These are phyloP conservation scores for Serinus canaria DNA, from an alignment of 2,113 vertebrate species.

Conservation along the genomic window DNA sequence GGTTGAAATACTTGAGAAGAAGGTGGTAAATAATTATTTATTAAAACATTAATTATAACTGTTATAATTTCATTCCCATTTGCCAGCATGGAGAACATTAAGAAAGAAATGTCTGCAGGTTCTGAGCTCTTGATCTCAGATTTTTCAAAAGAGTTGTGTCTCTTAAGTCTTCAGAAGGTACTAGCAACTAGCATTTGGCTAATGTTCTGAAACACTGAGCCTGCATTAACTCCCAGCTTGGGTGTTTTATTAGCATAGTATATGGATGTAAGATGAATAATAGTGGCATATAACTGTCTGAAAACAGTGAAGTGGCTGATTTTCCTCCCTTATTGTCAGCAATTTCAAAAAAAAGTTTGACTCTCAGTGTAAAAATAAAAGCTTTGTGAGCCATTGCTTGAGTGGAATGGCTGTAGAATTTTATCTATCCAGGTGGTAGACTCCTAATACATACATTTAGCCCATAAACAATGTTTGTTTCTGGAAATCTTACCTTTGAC, in stretches of 20 bases:
- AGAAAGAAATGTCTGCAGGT: background rate
- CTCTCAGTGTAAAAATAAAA: fast-evolving
- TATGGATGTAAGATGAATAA: background rate
- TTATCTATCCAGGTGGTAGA: background rate
- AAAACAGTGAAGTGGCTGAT: background rate
- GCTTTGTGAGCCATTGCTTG: background rate
- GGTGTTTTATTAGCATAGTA: background rate
- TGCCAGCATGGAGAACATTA: background rate
- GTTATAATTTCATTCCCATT: background rate
- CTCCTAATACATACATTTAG: background rate
- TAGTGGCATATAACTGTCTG: background rate
- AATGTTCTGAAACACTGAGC: background rate
- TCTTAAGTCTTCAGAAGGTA: background rate
- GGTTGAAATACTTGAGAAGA: background rate
- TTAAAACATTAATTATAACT: background rate
- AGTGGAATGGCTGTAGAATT: background rate
- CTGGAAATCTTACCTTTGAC: background rate
- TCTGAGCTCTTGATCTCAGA: background rate
- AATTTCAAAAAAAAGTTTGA: background rate
- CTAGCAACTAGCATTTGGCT: fast-evolving
- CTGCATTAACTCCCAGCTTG: background rate
- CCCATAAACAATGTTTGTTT: background rate
- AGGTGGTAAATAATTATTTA: background rate
- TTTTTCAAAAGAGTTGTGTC: background rate
- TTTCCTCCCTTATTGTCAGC: background rate